These are phyloP conservation scores for Lasioglossum villosulum DNA, from an alignment of 2,888 invertebrate species.

Conservation along the genomic window DNA sequence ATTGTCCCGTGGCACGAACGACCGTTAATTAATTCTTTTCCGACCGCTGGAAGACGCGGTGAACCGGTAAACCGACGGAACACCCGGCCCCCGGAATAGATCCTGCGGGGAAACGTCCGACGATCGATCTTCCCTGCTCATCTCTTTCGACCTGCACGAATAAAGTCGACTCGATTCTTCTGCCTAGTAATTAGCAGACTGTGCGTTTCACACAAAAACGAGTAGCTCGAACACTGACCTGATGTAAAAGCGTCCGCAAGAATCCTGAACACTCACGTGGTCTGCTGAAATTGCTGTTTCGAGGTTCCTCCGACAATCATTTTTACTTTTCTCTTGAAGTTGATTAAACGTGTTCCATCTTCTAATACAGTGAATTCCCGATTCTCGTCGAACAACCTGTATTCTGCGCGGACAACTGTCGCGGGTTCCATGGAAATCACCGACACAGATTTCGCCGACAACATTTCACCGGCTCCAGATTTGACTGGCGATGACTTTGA, in stretches of 20 bases:
- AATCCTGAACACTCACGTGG: neutral
- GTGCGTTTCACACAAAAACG: neutral
- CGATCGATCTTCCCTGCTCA: slow-evolving; percentile 27
- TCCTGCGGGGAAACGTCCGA: slow-evolving; percentile 4
- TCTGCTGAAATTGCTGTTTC: neutral
- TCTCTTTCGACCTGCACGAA: neutral
- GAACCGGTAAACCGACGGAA: slow-evolving; percentile 5
- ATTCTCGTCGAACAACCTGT: too few species aligned
- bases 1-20: slow-evolving; percentile 75
- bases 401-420: too few species aligned
- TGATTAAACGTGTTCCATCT: neutral
- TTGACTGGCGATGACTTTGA: too few species aligned
- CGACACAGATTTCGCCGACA: too few species aligned
- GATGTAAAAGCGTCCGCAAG: neutral
- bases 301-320: neutral
- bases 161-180: neutral
- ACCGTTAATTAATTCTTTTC: slow-evolving; percentile 58
- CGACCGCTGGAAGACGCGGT: slow-evolving; percentile 17
- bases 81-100: neutral
- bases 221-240: neutral
- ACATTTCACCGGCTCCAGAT: too few species aligned
- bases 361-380: too few species aligned
- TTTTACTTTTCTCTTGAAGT: neutral
- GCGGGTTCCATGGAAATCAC: too few species aligned
- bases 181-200: neutral